Evolutionary conservation across 2,113 vertebrate species (phyloP).

Genomic region (Tyto alba): DNA sequence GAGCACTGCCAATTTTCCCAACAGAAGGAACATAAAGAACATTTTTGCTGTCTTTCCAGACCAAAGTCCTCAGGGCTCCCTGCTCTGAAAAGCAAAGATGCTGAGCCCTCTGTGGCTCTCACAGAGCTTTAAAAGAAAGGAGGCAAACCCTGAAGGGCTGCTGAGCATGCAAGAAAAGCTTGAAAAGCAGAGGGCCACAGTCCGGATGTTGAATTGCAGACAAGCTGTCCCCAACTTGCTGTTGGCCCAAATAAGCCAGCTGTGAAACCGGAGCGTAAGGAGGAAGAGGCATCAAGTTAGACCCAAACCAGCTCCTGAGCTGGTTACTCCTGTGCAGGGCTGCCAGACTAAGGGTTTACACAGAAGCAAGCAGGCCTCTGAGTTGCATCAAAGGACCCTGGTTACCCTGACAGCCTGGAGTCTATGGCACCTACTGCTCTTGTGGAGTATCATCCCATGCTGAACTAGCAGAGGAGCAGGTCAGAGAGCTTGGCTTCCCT

Average conservation of each 20-base stretch:
- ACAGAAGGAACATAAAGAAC: neutral
- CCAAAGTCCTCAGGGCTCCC: neutral
- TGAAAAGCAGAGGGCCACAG: neutral
- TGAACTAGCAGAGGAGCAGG: neutral
- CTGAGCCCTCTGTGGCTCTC: neutral
- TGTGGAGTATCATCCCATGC: neutral
- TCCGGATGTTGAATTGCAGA: neutral
- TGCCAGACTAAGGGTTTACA: neutral
- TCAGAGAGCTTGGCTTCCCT: neutral
- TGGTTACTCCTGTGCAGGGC: neutral
- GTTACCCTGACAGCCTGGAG: neutral
- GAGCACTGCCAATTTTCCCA: neutral
- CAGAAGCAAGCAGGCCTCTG: rapidly evolving
- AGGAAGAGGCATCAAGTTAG: neutral
- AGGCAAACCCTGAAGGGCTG: neutral
- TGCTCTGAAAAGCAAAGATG: neutral
- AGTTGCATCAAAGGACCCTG: neutral
- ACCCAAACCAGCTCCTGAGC: neutral
- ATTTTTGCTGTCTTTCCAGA: neutral
- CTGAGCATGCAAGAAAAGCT: neutral
- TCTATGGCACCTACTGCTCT: neutral
- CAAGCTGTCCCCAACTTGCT: neutral
- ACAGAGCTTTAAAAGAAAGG: neutral
- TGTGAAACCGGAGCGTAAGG: neutral
- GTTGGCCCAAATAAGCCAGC: neutral